These are phyloP conservation scores for Malurus cyaneus DNA, from an alignment of 2,113 vertebrate genomes.

Conservation along the genomic window DNA sequence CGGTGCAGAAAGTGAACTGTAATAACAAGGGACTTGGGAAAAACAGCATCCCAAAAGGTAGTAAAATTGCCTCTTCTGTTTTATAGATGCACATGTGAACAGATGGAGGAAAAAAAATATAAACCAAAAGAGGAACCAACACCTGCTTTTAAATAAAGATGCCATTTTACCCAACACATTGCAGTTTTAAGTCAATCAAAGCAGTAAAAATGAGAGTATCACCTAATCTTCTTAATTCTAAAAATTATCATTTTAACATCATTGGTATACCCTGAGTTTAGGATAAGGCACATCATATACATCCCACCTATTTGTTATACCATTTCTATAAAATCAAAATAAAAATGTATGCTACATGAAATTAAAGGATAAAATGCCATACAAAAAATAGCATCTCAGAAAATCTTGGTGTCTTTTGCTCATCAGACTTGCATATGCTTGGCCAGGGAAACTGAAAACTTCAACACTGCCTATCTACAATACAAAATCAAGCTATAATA, in stretches of 20 bases:
- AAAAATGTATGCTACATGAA: not conserved
- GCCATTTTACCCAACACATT: not conserved
- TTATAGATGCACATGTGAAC: not conserved
- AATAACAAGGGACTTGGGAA: not conserved
- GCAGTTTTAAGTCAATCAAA: not conserved
- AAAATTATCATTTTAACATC: not conserved
- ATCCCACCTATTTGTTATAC: not conserved
- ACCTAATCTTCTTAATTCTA: not conserved
- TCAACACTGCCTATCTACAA: accelerated
- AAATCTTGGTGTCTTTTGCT: not conserved
- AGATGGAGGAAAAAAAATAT: not conserved
- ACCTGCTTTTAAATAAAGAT: not conserved
- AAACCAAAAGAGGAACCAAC: not conserved
- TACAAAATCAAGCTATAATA: not conserved
- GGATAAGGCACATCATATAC: not conserved
- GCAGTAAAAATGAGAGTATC: not conserved
- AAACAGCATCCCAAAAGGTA: not conserved
- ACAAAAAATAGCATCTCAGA: not conserved
- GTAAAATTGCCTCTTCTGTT: not conserved
- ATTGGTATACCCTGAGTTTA: not conserved
- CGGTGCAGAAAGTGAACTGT: not conserved
- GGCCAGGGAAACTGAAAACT: not conserved
- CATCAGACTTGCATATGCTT: accelerated
- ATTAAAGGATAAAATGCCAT: not conserved
- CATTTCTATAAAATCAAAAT: not conserved